These are phyloP conservation scores for Drosophila basisetae DNA, from an alignment of 2,888 invertebrate species.

Conservation along the genomic window DNA sequence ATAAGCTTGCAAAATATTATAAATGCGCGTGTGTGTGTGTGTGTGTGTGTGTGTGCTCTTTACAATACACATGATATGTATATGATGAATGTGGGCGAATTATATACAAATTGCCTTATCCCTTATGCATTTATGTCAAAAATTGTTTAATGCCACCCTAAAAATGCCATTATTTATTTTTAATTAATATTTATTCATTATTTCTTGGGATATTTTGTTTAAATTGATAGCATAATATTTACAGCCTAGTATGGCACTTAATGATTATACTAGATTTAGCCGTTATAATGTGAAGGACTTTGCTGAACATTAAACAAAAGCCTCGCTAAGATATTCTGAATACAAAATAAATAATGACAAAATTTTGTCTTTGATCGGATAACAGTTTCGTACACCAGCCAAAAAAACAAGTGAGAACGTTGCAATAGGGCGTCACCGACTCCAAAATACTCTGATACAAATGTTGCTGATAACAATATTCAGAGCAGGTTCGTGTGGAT, in stretches of 20 bases:
- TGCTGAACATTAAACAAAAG: neutral
- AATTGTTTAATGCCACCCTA: neutral
- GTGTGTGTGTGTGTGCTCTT: neutral
- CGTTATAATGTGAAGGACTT: neutral
- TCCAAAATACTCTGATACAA: neutral
- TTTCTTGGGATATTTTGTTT: neutral
- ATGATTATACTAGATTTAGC: neutral
- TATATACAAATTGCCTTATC: neutral
- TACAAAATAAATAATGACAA: constrained; percentile 7
- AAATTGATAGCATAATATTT: neutral
- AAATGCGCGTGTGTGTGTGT: neutral
- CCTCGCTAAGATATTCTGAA: neutral
- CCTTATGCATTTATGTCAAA: neutral
- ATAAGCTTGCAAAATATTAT: constrained; percentile 19
- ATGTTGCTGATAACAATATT: neutral
- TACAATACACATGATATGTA: neutral
- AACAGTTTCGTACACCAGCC: neutral
- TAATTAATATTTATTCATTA: neutral
- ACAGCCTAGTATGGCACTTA: neutral
- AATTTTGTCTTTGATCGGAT: constrained; percentile 12
- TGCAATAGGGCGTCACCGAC: neutral
- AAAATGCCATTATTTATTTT: neutral
- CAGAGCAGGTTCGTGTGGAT: neutral
- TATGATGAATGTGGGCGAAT: neutral
- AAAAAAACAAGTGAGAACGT: neutral